A percentile compares a stretch with the other conserved stretches of the same genome.
Conservation (phyloP, 2,797 vertebrate genomes). For the Ataeniobius toweri region DNA sequence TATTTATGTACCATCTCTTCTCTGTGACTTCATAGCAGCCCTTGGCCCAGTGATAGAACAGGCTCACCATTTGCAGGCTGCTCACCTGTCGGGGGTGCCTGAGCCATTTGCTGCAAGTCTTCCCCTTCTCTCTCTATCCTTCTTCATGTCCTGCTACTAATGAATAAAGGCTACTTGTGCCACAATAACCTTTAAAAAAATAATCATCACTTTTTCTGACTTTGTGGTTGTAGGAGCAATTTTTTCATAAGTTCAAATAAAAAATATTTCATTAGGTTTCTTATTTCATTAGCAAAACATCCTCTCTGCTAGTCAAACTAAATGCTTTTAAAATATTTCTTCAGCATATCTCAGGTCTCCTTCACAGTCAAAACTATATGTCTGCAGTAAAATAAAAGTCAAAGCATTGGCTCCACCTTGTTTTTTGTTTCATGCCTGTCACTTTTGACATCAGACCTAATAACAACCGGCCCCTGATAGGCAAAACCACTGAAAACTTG, state of each 20-base stretch:
- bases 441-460: neutral
- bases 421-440: neutral
- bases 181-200: neutral
- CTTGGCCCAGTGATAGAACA: too few relatives aligned
- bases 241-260: neutral
- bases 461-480: neutral
- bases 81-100: too few relatives aligned
- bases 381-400: neutral
- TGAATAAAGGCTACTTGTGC: too few relatives aligned
- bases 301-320: neutral
- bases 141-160: too few relatives aligned
- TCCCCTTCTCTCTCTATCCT: too few relatives aligned
- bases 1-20: too few relatives aligned
- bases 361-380: neutral
- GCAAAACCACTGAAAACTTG: neutral
- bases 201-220: neutral
- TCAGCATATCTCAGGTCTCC: neutral
- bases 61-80: too few relatives aligned
- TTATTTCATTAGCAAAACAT: neutral
- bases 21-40: too few relatives aligned
- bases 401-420: slow-evolving; percentile 40
- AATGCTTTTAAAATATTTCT: neutral
- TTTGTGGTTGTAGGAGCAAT: neutral
- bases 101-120: too few relatives aligned
- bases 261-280: neutral